A percentile compares a stretch with the other conserved stretches of the same genome.
Evolutionary conservation across 2,113 vertebrate genomes (phyloP).

Genomic region (Hydrochoerus hydrochaeris): DNA sequence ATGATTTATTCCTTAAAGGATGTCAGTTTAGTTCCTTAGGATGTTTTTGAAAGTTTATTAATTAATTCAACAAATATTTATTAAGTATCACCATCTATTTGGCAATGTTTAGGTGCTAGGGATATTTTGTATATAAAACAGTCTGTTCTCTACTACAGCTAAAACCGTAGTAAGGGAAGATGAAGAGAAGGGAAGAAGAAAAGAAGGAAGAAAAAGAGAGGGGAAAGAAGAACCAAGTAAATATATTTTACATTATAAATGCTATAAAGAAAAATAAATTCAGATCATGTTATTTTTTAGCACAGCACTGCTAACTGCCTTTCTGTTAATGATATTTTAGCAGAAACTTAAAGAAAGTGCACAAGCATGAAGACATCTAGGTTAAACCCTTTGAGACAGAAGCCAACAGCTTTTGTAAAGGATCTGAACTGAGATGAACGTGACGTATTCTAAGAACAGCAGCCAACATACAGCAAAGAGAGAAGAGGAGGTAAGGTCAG

Average conservation of each 20-base stretch:
- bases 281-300: not conserved
- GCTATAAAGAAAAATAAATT: not conserved
- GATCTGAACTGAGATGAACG: not conserved
- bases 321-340: not conserved
- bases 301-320: not conserved
- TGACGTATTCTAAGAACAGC: not conserved
- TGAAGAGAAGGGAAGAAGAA: not conserved
- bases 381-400: not conserved
- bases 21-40: not conserved
- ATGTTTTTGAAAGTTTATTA: not conserved
- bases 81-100: not conserved
- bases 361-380: not conserved
- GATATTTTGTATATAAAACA: not conserved
- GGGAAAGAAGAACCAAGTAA: not conserved
- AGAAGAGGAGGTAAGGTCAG: not conserved
- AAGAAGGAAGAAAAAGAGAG: not conserved
- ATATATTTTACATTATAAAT: not conserved
- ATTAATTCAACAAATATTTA: slow-evolving; percentile 3
- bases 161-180: not conserved
- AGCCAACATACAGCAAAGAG: not conserved
- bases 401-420: not conserved
- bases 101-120: not conserved
- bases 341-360: not conserved
- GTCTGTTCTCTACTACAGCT: not conserved
- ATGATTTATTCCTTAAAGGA: not conserved